Percentiles rank a stretch among this genome's conserved stretches.
phyloP scores from a whole-genome alignment of 2,113 vertebrate genomes.

The Boleophthalmus pectinirostris region DNA sequence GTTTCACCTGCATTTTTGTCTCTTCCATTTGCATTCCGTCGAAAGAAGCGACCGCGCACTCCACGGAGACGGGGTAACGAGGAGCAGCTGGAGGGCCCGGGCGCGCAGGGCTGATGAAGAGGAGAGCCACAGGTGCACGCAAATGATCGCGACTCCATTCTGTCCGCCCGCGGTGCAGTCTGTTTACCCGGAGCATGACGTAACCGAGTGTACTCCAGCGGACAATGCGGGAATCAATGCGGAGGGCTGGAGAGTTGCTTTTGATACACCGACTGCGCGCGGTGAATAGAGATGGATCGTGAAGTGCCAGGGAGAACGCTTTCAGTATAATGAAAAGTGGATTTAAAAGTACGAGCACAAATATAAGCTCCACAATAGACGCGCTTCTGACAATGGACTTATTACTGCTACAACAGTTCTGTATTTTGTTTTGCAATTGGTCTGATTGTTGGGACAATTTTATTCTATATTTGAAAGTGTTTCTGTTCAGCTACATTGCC shows the following conservation, averaged over 20 bases:
- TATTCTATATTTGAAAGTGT: no score
- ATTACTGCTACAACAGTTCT: background rate
- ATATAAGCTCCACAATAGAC: background rate
- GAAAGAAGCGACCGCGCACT: background rate
- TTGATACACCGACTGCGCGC: background rate
- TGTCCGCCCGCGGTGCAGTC: slow-evolving; percentile 3
- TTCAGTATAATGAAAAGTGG: background rate
- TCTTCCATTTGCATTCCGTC: slow-evolving; percentile 5
- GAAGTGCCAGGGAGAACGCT: background rate
- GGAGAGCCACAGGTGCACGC: slow-evolving; percentile 23
- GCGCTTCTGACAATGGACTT: background rate
- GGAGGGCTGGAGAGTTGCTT: background rate
- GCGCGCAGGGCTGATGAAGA: slow-evolving; percentile 19
- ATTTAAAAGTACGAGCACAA: background rate
- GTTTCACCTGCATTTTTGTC: slow-evolving; percentile 2
- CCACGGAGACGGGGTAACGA: slow-evolving; percentile 11
- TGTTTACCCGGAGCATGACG: background rate
- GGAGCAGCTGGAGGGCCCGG: slow-evolving; percentile 13
- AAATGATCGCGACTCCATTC: background rate
- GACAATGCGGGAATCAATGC: slow-evolving; percentile 8
- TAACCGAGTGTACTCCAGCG: slow-evolving; percentile 7
- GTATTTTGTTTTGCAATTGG: background rate
- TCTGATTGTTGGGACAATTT: no score
- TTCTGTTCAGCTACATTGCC: no score
- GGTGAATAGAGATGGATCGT: background rate